Evolutionary conservation across 2,888 invertebrate species (phyloP).

Genomic region (Lamproptera curius): DNA sequence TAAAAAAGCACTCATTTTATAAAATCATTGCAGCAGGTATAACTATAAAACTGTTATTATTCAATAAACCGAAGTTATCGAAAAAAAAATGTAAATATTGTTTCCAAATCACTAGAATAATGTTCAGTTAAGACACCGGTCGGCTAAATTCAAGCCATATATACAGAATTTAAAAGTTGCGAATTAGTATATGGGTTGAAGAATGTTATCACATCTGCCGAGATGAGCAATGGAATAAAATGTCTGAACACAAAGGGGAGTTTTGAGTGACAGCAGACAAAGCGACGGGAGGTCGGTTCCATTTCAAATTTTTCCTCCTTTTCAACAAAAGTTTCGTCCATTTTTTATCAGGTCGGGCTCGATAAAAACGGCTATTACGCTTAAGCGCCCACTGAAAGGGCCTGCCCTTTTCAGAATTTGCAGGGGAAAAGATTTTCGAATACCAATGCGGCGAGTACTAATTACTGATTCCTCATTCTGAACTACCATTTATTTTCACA

Average conservation of each 20-base stretch:
- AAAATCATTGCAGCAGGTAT: too few relatives aligned
- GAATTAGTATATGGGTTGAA: too few relatives aligned
- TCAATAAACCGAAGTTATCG: too few relatives aligned
- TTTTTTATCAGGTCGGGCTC: slow-evolving; percentile 24
- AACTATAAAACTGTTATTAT: too few relatives aligned
- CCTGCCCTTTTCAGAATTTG: slow-evolving; percentile 16
- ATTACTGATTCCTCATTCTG: slow-evolving; percentile 3
- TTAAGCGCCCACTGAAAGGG: slow-evolving; percentile 21
- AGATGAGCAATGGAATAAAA: slow-evolving; percentile 20
- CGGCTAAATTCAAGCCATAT: too few relatives aligned
- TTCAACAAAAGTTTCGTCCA: slow-evolving; percentile 23
- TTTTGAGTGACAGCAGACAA: slow-evolving; percentile 18
- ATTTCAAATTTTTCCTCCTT: slow-evolving; percentile 22
- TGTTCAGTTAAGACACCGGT: too few relatives aligned
- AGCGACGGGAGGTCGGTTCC: slow-evolving; percentile 17
- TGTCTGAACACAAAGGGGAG: slow-evolving; percentile 14
- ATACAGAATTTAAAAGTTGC: too few relatives aligned
- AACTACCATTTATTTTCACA: too few relatives aligned
- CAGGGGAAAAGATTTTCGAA: slow-evolving; percentile 11
- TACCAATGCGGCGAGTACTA: slow-evolving; percentile 2
- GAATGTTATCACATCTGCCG: slow-evolving; percentile 7
- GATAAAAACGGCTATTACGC: slow-evolving; percentile 26
- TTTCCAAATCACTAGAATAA: too few relatives aligned
- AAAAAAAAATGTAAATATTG: too few relatives aligned
- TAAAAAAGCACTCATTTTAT: too few relatives aligned